These are phyloP conservation scores for Stomatorhinus ivindoensis DNA, from an alignment of 2,113 vertebrate genomes.

Conservation along the genomic window DNA sequence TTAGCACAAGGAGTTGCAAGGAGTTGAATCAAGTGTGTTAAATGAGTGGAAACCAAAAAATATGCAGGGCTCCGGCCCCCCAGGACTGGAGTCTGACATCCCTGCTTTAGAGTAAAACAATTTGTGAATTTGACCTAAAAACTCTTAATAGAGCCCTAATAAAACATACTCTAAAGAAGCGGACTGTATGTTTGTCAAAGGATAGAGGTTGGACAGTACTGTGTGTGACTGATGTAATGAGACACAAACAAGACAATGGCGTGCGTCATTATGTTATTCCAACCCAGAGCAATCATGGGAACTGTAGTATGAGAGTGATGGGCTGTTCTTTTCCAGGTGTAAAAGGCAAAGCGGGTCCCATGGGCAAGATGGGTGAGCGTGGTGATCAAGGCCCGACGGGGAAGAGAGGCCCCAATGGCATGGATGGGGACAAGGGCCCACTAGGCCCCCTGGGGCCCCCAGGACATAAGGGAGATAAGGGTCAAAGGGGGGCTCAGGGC, in stretches of 20 bases:
- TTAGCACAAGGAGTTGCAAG: too few relatives aligned
- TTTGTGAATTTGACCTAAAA: not conserved
- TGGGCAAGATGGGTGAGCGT: conserved; percentile 76
- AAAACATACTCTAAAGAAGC: not conserved
- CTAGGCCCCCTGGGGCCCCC: conserved; percentile 61
- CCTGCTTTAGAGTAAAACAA: not conserved
- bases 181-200: not conserved
- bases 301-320: not conserved
- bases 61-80: too few relatives aligned
- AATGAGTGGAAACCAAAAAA: too few relatives aligned
- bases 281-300: not conserved
- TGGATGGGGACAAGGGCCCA: conserved; percentile 65
- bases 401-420: conserved; percentile 78
- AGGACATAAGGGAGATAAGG: conserved; percentile 78
- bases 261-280: not conserved
- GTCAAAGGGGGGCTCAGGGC: conserved; percentile 69
- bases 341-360: conserved; percentile 77
- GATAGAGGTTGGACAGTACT: not conserved
- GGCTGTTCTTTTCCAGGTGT: conserved; percentile 67
- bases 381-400: conserved; percentile 80
- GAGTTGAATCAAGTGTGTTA: too few relatives aligned
- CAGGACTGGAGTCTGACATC: too few relatives aligned
- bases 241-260: not conserved
- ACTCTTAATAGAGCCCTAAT: not conserved
- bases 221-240: not conserved